Percentiles rank a stretch among this genome's conserved stretches.
Evolutionary conservation across 2,888 invertebrate genomes (phyloP).

Genomic region (Actias luna): DNA sequence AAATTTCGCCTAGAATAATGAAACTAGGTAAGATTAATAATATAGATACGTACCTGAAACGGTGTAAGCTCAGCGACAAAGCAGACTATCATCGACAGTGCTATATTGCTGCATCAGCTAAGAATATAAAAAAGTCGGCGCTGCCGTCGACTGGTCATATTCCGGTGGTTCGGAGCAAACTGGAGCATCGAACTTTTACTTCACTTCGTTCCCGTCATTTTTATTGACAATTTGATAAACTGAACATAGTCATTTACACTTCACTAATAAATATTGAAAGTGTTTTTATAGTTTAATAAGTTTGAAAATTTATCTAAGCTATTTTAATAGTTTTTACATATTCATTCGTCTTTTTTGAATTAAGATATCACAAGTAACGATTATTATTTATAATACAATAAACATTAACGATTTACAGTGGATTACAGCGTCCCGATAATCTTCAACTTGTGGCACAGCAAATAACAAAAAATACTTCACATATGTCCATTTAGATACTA

Average conservation of each 20-base stretch:
- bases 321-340: conserved; percentile 9
- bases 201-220: conserved; percentile 42
- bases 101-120: conserved; percentile 73
- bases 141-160: conserved; percentile 69
- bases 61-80: conserved; percentile 78
- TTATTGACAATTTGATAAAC: conserved; percentile 30
- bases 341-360: no score
- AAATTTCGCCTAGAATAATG: no score
- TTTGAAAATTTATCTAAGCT: not conserved
- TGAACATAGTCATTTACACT: conserved; percentile 53
- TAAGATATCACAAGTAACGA: no score
- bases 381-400: no score
- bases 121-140: conserved; percentile 68
- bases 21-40: conserved; percentile 16
- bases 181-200: conserved; percentile 51
- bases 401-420: no score
- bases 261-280: conserved; percentile 51
- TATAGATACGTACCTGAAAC: conserved; percentile 70
- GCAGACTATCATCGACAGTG: conserved; percentile 81
- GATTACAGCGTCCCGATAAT: no score
- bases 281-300: not conserved
- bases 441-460: no score
- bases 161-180: conserved; percentile 45
- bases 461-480: no score
- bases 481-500: no score